Percentiles rank a stretch among this genome's conserved stretches.
phyloP scores from a whole-genome alignment of 2,797 vertebrate genomes.

The Graptemys geographica region DNA sequence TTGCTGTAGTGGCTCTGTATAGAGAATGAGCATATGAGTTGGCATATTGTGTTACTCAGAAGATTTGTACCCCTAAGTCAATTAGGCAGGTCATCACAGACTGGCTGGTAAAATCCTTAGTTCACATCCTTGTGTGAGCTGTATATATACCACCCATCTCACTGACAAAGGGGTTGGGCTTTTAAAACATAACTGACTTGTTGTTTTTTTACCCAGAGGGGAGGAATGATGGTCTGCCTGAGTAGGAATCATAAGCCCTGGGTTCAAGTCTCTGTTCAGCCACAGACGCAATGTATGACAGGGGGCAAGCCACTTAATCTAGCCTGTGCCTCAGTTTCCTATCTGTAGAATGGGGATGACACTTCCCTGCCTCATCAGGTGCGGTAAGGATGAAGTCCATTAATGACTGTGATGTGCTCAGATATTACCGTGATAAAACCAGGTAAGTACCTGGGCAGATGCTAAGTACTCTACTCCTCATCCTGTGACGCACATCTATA shows the following conservation, averaged over 20 bases:
- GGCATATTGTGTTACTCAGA: not conserved
- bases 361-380: not conserved
- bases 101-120: not conserved
- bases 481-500: slow-evolving; percentile 21
- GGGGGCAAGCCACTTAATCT: slow-evolving; percentile 35
- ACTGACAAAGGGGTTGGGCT: not conserved
- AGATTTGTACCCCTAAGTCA: accelerated
- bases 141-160: not conserved
- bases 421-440: not conserved
- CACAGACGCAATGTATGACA: slow-evolving; percentile 32
- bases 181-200: not conserved
- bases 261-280: not conserved
- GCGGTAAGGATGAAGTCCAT: not conserved
- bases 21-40: not conserved
- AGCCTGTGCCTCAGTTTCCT: not conserved
- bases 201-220: not conserved
- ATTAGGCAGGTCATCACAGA: not conserved
- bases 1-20: not conserved
- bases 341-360: not conserved
- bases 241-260: not conserved
- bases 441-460: not conserved
- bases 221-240: not conserved
- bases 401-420: not conserved
- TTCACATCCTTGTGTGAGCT: accelerated
- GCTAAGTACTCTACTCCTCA: slow-evolving; percentile 9